phyloP scores from a whole-genome alignment of 2,888 invertebrate species.

The Anarsia innoxiella region DNA sequence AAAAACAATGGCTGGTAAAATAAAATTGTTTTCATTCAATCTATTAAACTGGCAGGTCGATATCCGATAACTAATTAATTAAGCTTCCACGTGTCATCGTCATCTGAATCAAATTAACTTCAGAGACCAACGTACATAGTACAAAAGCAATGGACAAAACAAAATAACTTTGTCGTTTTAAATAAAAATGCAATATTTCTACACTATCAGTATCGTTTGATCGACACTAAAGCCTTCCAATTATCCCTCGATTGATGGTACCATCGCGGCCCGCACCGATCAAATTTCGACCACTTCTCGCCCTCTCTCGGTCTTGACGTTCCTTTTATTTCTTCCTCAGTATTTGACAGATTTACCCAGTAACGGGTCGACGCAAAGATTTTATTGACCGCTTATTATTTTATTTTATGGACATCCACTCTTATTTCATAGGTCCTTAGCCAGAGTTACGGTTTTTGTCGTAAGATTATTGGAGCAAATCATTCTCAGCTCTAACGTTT shows the following conservation, averaged over 20 bases:
- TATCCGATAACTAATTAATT: no score
- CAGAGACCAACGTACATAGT: no score
- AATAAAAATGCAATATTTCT: not conserved
- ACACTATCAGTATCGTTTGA: conserved; percentile 18
- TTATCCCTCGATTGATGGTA: conserved; percentile 61
- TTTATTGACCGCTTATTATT: conserved; percentile 73
- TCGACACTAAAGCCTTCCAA: conserved; percentile 56
- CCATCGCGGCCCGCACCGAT: conserved; percentile 41
- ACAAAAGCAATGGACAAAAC: no score
- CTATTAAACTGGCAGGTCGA: no score
- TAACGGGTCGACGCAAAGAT: conserved; percentile 44
- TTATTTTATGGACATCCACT: conserved; percentile 71
- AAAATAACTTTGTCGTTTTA: no score
- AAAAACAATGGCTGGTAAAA: no score
- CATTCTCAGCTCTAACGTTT: conserved; percentile 51
- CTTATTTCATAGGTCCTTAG: conserved; percentile 67
- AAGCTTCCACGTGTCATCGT: no score
- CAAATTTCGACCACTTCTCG: conserved; percentile 64
- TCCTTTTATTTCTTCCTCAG: conserved; percentile 40
- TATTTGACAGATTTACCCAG: conserved; percentile 65
- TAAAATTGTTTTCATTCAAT: no score
- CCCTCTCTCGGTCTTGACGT: conserved; percentile 38
- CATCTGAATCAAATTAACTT: no score
- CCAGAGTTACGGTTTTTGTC: conserved; percentile 62
- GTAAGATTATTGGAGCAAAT: conserved; percentile 61